Base-by-base conservation (phyloP, 2,888 invertebrate genomes). In the Saturnia japonica region DNA sequence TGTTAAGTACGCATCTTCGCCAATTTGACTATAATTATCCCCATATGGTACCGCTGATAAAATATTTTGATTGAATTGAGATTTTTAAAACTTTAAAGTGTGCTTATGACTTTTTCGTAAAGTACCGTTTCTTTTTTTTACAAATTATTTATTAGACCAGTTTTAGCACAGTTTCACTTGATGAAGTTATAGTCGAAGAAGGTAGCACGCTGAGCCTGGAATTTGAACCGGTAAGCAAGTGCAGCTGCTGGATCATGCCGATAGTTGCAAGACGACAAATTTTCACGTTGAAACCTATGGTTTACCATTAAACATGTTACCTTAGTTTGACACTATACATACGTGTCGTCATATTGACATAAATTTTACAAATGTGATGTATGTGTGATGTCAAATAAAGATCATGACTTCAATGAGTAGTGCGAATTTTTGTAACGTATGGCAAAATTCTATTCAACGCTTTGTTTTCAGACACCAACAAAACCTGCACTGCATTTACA, bases 1-100 rank as follows among this genome's bases (percentile, higher is more conserved):
- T 82, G 88, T 89, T 88, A 87, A 73, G 75, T 60, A 72, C 71
- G 77, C 82, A 82, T 87, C 85, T 82, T 82, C 83, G 77, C 79
- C 88, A 90, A 91, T 91, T 91, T 88, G 85, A 86, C 88, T 89
- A 90, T 83, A 92, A 93, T 93, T 92, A 92, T 83, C 86, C 80
- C 67, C 77, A 84, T 85, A 88, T 73, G 89, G 88, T 74, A 78
- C 82, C 88, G 87, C 76, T 76, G 81, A 78, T 76, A 75, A 82
- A 82, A 82, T 78, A 83, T 87, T 88, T 88, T 89, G 88, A 89
- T 91, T 90, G 85, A 85, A 85, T 76, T 77, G 73, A 77, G 73
- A 76, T 75, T 77, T 80, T 80, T 77, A 72, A 76, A 60, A 74
- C 71, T 76, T 76, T 79, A 83, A 82, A 64, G 11, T 19, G 12